Conservation (phyloP, 1,140 invertebrate species). For the Diorhabda carinulata region DNA sequence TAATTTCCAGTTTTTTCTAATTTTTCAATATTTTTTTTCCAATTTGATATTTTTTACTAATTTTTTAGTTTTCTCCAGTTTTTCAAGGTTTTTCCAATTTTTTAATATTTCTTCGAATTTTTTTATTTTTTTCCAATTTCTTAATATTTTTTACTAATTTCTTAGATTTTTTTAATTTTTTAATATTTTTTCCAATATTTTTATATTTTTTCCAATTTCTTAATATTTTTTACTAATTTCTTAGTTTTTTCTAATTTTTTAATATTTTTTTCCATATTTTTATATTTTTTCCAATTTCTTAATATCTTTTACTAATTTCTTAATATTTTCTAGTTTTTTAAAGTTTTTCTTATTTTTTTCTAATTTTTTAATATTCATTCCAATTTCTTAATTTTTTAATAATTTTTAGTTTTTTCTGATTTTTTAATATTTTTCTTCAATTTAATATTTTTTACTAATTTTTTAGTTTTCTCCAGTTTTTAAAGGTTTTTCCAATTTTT, state of each 20-base stretch:
- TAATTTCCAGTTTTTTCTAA: too few species aligned
- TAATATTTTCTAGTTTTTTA: too few species aligned
- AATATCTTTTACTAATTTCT: too few species aligned
- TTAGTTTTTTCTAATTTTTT: background rate
- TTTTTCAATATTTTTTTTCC: constrained; percentile 74
- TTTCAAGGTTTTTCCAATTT: background rate
- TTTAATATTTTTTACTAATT: constrained; percentile 56
- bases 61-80: constrained; percentile 19
- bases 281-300: background rate
- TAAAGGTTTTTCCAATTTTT: background rate
- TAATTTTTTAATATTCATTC: constrained; percentile 55
- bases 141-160: background rate
- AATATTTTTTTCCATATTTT: background rate
- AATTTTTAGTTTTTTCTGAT: too few species aligned
- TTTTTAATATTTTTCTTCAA: constrained; percentile 79
- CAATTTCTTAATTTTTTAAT: too few species aligned
- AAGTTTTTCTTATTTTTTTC: too few species aligned
- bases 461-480: constrained; percentile 21
- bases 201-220: background rate
- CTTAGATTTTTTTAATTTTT: background rate
- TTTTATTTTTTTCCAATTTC: background rate
- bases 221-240: background rate
- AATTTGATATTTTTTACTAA: constrained; percentile 66
- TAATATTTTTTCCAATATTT: background rate
- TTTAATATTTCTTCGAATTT: background rate